Base-by-base conservation (phyloP, 2,113 vertebrate species). In the Onychostoma macrolepis region DNA sequence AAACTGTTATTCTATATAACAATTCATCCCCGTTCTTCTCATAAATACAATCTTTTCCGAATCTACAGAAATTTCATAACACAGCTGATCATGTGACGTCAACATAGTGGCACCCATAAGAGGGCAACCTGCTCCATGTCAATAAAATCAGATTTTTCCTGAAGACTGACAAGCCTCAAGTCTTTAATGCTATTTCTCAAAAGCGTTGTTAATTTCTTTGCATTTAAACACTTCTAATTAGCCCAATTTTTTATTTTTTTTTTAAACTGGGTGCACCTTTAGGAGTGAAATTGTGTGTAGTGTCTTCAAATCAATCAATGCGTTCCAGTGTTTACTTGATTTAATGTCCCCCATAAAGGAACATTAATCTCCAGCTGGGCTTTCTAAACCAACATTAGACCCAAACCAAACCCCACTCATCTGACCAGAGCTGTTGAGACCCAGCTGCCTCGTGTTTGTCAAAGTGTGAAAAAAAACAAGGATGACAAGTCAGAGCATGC, bases 301-400 rank as follows among this genome's bases (percentile, higher is more conserved):
- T 24, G 80, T 10, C 15, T 28, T 71, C 28, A 71, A 36, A 65
- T 83, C 65, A 71, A 87, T 87, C 67, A 3, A 26, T 56, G 17
- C 43, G 15, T 48, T 41, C 58, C 76, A 17, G 61, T 56, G 67
- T 86, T 80, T 43, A 75, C 43, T 65, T 26, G 75, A 76, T 69
- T 87, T 85, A 71, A 75, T 43, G n/a, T 15, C 48, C 19, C 63
- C 24, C 74, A 76, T 74, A 88, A 53, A 76, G 43, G 56, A 81
- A 48, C 43, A 48, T 71, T 19, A 65, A 69, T 58, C 82, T 77
- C 84, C 83, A n/a, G 77, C 83, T 69, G 58, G 48, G 76, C 26
- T 56, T 45, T 58, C 77, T 58, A 75, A 85, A 87, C 15, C 48
- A 24, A 85, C 83, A 77, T 77, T 77, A 85, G 85, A 77, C 58